These are phyloP conservation scores for Sebastes diaconus DNA, from an alignment of 2,797 vertebrate species.

Conservation along the genomic window DNA sequence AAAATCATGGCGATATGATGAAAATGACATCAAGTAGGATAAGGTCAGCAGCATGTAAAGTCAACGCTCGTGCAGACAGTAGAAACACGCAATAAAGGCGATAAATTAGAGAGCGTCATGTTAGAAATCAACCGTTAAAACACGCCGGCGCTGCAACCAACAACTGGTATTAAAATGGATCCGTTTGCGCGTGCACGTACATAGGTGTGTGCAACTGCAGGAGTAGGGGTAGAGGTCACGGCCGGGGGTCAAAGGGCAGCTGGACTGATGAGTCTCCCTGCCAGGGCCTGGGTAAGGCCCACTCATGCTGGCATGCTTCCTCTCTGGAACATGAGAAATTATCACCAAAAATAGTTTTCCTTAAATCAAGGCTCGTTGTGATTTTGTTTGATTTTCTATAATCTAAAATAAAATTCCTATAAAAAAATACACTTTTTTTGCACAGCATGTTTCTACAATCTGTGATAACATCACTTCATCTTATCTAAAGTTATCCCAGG, in stretches of 20 bases:
- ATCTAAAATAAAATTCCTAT: no score
- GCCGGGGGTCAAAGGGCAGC: slow-evolving; percentile 81
- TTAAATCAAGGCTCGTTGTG: not conserved
- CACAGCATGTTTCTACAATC: not conserved
- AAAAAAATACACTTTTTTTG: not conserved
- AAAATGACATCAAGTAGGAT: slow-evolving; percentile 63
- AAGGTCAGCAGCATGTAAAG: slow-evolving; percentile 64
- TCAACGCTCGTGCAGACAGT: not conserved
- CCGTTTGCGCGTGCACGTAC: slow-evolving; percentile 18
- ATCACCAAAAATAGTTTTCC: not conserved
- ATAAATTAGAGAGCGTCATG: slow-evolving; percentile 24
- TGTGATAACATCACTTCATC: not conserved
- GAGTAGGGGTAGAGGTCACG: slow-evolving; percentile 72
- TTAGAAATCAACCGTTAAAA: slow-evolving; percentile 4
- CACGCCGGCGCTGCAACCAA: slow-evolving; percentile 16
- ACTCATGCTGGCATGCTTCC: slow-evolving; percentile 88
- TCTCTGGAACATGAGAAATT: slow-evolving; percentile 54
- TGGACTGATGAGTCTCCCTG: slow-evolving; percentile 80
- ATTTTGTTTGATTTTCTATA: not conserved
- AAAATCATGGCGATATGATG: slow-evolving; percentile 61
- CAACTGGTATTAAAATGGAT: slow-evolving; percentile 67
- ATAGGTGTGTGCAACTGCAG: slow-evolving; percentile 77
- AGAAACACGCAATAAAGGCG: not conserved
- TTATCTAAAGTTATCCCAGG: slow-evolving; percentile 16
- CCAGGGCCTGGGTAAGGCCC: slow-evolving; percentile 83